Conservation (phyloP, 2,113 vertebrate genomes). For the Pteropus alecto region DNA sequence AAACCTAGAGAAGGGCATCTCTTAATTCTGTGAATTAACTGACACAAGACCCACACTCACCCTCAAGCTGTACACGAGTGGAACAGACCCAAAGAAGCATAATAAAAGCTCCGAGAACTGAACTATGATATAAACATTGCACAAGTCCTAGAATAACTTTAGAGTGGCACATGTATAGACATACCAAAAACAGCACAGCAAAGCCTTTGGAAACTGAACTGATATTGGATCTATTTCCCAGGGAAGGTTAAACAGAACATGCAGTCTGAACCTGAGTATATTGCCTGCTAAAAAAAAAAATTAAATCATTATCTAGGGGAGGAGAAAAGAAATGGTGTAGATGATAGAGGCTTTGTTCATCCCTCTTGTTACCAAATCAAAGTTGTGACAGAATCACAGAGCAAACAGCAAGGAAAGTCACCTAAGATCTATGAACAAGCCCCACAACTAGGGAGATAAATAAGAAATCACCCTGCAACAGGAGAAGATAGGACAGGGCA, state of each 20-base stretch:
- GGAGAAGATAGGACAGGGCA: no score
- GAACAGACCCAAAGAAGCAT: neutral
- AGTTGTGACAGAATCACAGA: no score
- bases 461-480: no score
- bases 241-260: neutral
- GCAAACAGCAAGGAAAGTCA: no score
- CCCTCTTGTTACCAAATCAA: no score
- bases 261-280: neutral
- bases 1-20: neutral
- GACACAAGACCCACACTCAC: neutral
- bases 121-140: neutral
- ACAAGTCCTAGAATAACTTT: neutral
- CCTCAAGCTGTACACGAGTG: neutral
- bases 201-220: neutral
- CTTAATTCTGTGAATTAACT: neutral
- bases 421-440: no score
- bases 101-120: neutral
- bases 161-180: neutral
- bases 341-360: no score
- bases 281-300: neutral
- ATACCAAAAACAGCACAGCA: neutral
- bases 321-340: no score
- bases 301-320: no score
- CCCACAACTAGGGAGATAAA: no score
- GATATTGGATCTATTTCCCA: neutral